Evolutionary conservation across 2,888 invertebrate species (phyloP).

Genomic region (Drosophila setosimentum): DNA sequence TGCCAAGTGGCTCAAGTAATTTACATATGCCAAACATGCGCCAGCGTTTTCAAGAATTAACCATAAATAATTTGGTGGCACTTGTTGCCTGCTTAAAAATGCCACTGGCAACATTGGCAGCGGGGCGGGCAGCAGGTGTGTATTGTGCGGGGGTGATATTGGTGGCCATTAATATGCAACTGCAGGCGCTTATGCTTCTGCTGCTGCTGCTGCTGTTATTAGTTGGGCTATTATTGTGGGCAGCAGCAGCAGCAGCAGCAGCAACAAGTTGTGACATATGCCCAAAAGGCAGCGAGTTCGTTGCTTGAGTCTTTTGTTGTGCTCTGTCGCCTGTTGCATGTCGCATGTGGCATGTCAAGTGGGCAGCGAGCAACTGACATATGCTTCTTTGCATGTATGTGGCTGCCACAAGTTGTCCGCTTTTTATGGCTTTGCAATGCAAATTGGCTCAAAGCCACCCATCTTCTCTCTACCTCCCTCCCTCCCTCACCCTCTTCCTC

Average conservation of each 20-base stretch:
- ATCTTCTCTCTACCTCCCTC: not conserved
- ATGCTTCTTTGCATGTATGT: not conserved
- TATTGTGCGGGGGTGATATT: not conserved
- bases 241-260: slow-evolving; percentile 11
- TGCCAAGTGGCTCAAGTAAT: slow-evolving; percentile 29
- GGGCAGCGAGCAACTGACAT: slow-evolving; percentile 4
- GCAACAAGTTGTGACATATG: slow-evolving; percentile 48
- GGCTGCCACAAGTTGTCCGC: slow-evolving; percentile 9
- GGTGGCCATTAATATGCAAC: slow-evolving; percentile 49
- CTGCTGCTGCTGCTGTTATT: slow-evolving; percentile 22
- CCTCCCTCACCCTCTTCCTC: not conserved
- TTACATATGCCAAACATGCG: slow-evolving; percentile 70
- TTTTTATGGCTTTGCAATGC: slow-evolving; percentile 53
- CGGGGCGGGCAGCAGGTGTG: not conserved
- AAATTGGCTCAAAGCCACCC: slow-evolving; percentile 34
- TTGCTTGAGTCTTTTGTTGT: slow-evolving; percentile 63
- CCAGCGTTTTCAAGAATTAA: slow-evolving; percentile 56
- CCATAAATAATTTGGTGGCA: slow-evolving; percentile 59
- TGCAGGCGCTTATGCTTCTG: slow-evolving; percentile 40
- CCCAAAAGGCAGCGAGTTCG: slow-evolving; percentile 47
- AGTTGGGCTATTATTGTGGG: too few species aligned
- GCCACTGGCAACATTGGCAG: slow-evolving; percentile 10
- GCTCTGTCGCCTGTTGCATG: slow-evolving; percentile 14
- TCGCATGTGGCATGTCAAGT: slow-evolving; percentile 35
- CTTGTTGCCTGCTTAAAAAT: slow-evolving; percentile 34